Base-by-base conservation (phyloP, 1,140 invertebrate species). In the Cyclargus thomasi region DNA sequence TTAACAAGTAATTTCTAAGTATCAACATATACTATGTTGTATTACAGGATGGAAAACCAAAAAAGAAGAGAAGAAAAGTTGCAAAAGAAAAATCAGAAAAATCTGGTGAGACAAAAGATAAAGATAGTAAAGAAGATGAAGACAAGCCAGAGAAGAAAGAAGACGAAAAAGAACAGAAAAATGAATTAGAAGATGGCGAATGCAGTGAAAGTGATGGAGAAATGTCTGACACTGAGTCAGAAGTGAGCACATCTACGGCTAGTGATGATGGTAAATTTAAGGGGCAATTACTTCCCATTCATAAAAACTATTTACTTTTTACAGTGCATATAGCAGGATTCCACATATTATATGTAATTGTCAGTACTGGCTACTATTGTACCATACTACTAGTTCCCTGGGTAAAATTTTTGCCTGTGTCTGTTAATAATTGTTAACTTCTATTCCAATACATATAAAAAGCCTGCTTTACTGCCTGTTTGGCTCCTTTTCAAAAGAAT, bases 141-240 rank as follows among this genome's bases (percentile, higher is more conserved):
- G 63, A 74, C 39, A 53, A 14, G 47, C 53, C 70, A 68, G 70
- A 77, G 35, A 53, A 68, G 18, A 59, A 70, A 29, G 22, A 55
- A 29, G 16, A 70, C 23, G 75, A 77, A 35, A 55, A 62, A 17
- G 20, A 65, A 53, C 55, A 59, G 18, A 7, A 8, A 8, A 22
- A 73, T 68, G 79, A 84, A 47, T 65, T 88, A 67, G 81, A 95
- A 90, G 94, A 95, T 84, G 94, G 94, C 21, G 94, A 95, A 91
- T 94, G 93, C 82, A 92, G 92, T 71, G 92, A 92, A 29, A 91
- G 88, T 65, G 83, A 80, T 63, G 78, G 73, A 70, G 82, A 83
- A 73, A 63, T 73, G 57, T 72, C 74, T 53, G 74, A 76, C 62
- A 74, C 70, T 47, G 75, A 71, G 64, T 75, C 80, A 62, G 76